Percentiles rank a stretch among this genome's conserved stretches.
Conservation (phyloP, 2,797 vertebrate genomes). For the Myotis daubentonii region DNA sequence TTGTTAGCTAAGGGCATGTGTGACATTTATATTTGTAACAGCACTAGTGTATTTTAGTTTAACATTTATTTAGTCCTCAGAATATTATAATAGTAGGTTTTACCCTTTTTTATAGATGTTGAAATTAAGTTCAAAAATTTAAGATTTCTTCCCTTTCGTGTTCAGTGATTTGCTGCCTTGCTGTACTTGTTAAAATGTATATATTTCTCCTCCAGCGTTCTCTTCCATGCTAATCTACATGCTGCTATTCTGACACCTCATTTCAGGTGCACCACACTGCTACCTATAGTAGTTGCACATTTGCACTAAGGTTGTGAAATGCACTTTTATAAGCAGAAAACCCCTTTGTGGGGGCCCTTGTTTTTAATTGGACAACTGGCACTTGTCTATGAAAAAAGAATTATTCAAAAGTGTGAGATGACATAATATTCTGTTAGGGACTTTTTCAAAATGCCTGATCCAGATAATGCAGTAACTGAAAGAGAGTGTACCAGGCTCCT, state of each 20-base stretch:
- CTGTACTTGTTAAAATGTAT: background rate
- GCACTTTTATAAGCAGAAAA: background rate
- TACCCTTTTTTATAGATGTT: background rate
- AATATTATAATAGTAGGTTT: background rate
- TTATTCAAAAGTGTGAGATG: background rate
- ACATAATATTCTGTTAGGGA: background rate
- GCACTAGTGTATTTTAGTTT: background rate
- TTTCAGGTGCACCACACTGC: background rate
- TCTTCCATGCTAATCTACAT: background rate
- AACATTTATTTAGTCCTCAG: background rate
- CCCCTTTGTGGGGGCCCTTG: background rate
- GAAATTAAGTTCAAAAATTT: slow-evolving; percentile 22
- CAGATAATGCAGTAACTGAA: background rate
- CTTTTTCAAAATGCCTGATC: background rate
- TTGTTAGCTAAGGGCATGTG: no score
- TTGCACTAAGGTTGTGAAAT: background rate
- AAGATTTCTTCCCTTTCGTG: background rate
- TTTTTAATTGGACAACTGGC: background rate
- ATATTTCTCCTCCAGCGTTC: background rate
- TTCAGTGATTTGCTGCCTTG: background rate
- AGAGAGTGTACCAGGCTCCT: background rate
- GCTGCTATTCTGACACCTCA: background rate
- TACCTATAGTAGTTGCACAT: background rate
- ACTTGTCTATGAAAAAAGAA: background rate
- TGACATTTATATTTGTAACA: background rate